Evolutionary conservation across 2,113 vertebrate genomes (phyloP).

Genomic region (Harpagus bidentatus): DNA sequence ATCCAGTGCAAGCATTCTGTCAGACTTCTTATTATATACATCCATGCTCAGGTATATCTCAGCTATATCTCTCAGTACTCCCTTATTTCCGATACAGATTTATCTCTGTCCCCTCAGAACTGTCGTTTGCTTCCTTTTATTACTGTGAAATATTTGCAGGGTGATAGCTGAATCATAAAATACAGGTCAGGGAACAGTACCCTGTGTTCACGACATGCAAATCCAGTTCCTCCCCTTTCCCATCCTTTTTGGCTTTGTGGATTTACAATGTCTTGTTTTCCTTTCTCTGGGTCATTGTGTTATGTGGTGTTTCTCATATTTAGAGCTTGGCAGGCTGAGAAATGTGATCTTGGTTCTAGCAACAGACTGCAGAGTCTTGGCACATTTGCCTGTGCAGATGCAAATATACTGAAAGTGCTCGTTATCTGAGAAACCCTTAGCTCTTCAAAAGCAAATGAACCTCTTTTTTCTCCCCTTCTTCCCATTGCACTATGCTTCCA

Average conservation of each 20-base stretch:
- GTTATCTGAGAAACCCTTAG: neutral
- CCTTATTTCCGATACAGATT: neutral
- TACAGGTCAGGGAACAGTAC: neutral
- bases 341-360: neutral
- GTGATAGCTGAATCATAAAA: neutral
- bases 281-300: neutral
- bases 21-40: neutral
- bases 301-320: neutral
- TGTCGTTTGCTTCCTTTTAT: neutral
- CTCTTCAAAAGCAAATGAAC: slow-evolving; percentile 12
- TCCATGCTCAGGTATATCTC: neutral
- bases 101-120: neutral
- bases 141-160: neutral
- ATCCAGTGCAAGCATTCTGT: neutral
- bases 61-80: neutral
- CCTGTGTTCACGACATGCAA: neutral
- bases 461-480: neutral
- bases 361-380: neutral
- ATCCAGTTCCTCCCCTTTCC: neutral
- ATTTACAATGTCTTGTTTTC: neutral
- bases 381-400: neutral
- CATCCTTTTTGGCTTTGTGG: neutral
- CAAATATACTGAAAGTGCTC: neutral
- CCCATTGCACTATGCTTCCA: neutral
- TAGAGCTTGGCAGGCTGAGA: neutral